Base-by-base conservation (phyloP, 64 coral and sea anemone genomes). In the Anthopleura sola region DNA sequence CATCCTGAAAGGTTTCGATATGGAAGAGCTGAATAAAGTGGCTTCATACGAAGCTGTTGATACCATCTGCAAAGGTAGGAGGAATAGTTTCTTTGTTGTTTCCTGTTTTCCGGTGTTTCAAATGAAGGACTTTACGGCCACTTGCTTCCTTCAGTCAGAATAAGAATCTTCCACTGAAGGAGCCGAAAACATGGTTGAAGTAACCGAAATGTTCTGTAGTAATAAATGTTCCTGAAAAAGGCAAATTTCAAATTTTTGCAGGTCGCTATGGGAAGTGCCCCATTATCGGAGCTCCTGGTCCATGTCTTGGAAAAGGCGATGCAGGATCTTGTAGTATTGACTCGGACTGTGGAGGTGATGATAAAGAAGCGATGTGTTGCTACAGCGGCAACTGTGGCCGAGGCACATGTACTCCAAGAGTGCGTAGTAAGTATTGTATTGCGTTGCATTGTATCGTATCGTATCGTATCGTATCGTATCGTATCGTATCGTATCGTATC, bases 31-130 rank as follows among this genome's bases (percentile, higher is more conserved):
- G 14, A 69, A 60, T 24, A 31, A 19, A 12, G 47, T 48, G 21
- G 78, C 58, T 19, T 50, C 74, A 23, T 86, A 85, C 12, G 89
- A 81, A 39, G 83, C 85, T 49, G 89, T 82, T 23, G 84, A 86
- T 36, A 78, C 85, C 15, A 55, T 86, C 48, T 91, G 89, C 57
- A 91, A 91, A 91, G 89, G 89, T 91, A 83, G 20, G 28, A 13
- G 7, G 26, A 62, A 71, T 71, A 32, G 9, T 32, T 33, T 36
- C 31, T 71, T 31, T 32, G n/a, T 15, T 28, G 50, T 53, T 13
- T 53, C 50, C 16, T 53, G 3, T 58, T 19, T 58, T 19, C 2
- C 20, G 3, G 55, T 48, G 11, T 3, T 44, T 44, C 40, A 44
- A 44, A 6, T 44, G 40, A 44, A 44, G 40, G 9, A 44, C 40